Percentiles rank a stretch among this genome's conserved stretches.
Evolutionary conservation across 2,113 vertebrate species (phyloP).

Genomic region (Natator depressus): DNA sequence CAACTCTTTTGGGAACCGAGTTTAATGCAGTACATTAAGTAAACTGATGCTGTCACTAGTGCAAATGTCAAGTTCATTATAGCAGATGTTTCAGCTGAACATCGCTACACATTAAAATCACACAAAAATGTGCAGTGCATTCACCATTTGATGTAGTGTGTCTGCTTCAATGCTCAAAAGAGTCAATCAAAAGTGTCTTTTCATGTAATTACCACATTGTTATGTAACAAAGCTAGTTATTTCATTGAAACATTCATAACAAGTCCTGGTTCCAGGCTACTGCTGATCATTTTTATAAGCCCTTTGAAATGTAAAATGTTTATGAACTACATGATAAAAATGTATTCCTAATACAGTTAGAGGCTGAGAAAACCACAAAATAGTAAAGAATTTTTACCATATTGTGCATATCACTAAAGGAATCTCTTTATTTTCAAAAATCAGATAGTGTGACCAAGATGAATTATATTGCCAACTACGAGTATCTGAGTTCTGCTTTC

Average conservation of each 20-base stretch:
- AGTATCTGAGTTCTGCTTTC: not conserved
- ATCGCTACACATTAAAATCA: slow-evolving; percentile 66
- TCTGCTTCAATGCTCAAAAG: not conserved
- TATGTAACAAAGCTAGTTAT: not conserved
- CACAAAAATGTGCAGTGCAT: slow-evolving; percentile 46
- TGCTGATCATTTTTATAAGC: not conserved
- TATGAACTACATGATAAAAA: not conserved
- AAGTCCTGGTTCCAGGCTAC: not conserved
- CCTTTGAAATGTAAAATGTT: not conserved
- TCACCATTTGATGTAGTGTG: slow-evolving; percentile 52
- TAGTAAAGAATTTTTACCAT: not conserved
- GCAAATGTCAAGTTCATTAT: slow-evolving; percentile 78
- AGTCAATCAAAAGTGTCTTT: not conserved
- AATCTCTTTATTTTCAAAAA: not conserved
- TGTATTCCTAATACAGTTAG: not conserved
- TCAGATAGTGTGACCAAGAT: not conserved
- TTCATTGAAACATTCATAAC: not conserved
- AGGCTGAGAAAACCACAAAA: not conserved
- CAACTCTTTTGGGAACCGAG: slow-evolving; percentile 56
- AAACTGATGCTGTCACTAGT: slow-evolving; percentile 71
- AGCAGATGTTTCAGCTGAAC: slow-evolving; percentile 72
- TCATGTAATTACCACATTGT: not conserved
- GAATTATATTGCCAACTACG: not conserved
- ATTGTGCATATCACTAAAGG: not conserved
- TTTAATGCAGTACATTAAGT: slow-evolving; percentile 77